phyloP scores from a whole-genome alignment of 2,113 vertebrate genomes.

The Salminus brasiliensis region DNA sequence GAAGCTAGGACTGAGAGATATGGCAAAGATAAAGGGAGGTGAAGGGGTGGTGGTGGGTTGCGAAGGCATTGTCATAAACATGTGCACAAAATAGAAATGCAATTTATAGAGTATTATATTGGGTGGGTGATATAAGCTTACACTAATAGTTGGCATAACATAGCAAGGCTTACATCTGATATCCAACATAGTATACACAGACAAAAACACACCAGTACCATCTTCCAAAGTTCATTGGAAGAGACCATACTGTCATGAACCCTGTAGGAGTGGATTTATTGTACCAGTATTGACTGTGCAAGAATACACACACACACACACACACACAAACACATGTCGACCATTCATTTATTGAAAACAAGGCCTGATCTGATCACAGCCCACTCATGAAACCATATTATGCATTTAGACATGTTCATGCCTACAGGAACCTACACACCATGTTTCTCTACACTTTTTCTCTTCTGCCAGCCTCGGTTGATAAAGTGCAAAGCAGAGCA shows the following conservation, averaged over 20 bases:
- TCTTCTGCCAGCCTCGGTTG: neutral
- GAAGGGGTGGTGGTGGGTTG: too few species aligned
- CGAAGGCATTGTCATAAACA: too few species aligned
- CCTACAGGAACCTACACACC: slow-evolving; percentile 21
- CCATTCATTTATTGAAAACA: slow-evolving; percentile 9
- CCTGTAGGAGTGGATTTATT: neutral
- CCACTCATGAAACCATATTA: slow-evolving; percentile 6
- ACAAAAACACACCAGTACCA: neutral
- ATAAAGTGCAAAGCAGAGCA: neutral
- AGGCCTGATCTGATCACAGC: neutral
- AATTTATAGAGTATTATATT: too few species aligned
- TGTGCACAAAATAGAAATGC: too few species aligned
- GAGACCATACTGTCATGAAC: slow-evolving; percentile 4
- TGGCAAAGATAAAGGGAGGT: too few species aligned
- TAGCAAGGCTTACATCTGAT: neutral
- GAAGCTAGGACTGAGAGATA: too few species aligned
- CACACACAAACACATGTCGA: neutral
- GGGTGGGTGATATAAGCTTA: too few species aligned
- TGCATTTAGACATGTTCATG: neutral
- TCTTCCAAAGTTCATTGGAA: neutral
- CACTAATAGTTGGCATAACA: neutral
- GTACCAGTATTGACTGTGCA: neutral
- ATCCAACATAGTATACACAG: neutral
- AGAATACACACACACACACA: neutral
- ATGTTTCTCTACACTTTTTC: neutral